A percentile compares a stretch with the other conserved stretches of the same genome.
phyloP scores from a whole-genome alignment of 1,140 invertebrate species.

The Bemisia tabaci region DNA sequence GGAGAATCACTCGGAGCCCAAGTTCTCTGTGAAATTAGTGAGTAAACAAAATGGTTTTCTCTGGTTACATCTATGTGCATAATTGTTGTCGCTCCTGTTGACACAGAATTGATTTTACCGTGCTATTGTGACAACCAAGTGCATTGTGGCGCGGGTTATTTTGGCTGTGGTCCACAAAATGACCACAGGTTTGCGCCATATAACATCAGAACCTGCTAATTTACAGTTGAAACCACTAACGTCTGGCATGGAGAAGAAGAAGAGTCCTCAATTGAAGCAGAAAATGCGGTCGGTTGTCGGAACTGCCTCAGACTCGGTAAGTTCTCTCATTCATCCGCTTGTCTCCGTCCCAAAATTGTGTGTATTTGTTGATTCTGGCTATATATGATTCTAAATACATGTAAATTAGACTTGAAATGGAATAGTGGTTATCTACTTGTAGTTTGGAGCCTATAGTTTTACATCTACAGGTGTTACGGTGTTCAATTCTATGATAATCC shows the following conservation, averaged over 20 bases:
- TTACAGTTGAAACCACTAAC: slow-evolving; percentile 12
- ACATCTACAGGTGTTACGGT: too few relatives aligned
- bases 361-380: too few relatives aligned
- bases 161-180: slow-evolving; percentile 19
- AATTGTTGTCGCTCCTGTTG: neutral
- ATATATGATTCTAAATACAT: too few relatives aligned
- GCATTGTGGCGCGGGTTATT: slow-evolving; percentile 13
- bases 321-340: slow-evolving; percentile 10
- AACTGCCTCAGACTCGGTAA: slow-evolving; percentile 23
- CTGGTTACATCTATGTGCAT: too few relatives aligned
- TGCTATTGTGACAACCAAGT: neutral
- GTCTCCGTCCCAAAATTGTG: too few relatives aligned
- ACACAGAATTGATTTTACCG: neutral
- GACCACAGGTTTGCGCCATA: slow-evolving; percentile 22
- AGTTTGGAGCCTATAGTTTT: too few relatives aligned
- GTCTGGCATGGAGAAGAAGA: slow-evolving; percentile 21
- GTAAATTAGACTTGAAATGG: too few relatives aligned
- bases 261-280: slow-evolving; percentile 19
- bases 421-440: too few relatives aligned
- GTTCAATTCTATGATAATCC: too few relatives aligned
- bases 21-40: too few relatives aligned
- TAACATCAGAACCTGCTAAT: slow-evolving; percentile 21
- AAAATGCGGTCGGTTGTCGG: slow-evolving; percentile 22
- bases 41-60: too few relatives aligned
- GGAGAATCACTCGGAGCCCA: too few relatives aligned